Base-by-base conservation (phyloP, 2,797 vertebrate species). In the Pagetopsis macropterus region DNA sequence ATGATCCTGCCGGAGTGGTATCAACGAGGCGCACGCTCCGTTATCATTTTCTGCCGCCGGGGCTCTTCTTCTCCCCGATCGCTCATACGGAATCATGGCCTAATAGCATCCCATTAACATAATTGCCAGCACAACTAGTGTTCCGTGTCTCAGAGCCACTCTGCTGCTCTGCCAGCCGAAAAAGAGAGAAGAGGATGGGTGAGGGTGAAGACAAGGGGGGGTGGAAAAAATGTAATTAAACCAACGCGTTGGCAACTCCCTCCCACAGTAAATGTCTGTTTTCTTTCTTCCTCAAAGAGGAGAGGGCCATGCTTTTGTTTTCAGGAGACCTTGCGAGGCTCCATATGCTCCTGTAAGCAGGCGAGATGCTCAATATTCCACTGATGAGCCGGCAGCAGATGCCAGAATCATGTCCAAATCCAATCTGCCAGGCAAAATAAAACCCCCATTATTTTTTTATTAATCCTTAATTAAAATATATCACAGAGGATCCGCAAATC, bases 391-490 rank as follows among this genome's bases (percentile, higher is more conserved):
- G 76, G 63, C 77, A 85, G 84, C 94, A 96, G 94, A 95, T 92
- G 88, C 93, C 92, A 92, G 92, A 91, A 79, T 93, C 93, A 92
- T 75, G 69, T 94, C 94, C 94, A 96, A 95, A 95, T 92, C 92
- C 93, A 94, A 95, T 95, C 96, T 97, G 97, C 96, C 96, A 96
- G 96, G 96, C 96, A 91, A 97, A 98, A 97, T 97, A 97, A 97
- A 97, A 97, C 94, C 95, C 95, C 95, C 95, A 97, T 97, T 96
- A 97, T 97, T 97, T 98, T 97, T 96, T 86, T 97, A 98, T 98
- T 98, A 97, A 98, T 97, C 95, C 95, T 96, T 98, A 97, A 98
- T 98, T 98, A 98, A 98, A 99, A 98, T 97, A 96, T 97, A 98
- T 98, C 95, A 96, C 95, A 95, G 95, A 95, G 94, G 95, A 98